phyloP scores from a whole-genome alignment of 2,797 vertebrate genomes.

The Anas bahamensis region DNA sequence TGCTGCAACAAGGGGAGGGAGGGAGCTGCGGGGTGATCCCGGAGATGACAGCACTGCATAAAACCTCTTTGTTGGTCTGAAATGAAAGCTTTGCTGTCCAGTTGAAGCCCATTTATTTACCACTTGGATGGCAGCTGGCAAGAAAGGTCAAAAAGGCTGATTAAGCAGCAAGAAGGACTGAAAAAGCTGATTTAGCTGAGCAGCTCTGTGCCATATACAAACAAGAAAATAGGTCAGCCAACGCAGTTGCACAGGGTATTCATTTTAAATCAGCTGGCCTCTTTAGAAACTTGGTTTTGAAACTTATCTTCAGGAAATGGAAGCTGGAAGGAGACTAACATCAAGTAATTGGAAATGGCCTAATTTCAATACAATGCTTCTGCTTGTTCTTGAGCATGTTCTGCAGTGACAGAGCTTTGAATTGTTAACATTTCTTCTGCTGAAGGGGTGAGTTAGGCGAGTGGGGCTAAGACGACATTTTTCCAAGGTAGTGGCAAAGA shows the following conservation, averaged over 20 bases:
- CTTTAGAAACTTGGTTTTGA: background rate
- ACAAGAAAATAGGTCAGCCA: background rate
- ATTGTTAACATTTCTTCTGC: background rate
- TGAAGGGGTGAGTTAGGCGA: background rate
- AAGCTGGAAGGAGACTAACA: background rate
- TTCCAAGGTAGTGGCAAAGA: background rate
- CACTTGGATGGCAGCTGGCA: background rate
- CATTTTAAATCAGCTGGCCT: background rate
- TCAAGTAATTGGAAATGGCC: background rate
- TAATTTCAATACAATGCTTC: background rate
- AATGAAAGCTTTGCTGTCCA: background rate
- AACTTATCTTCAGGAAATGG: background rate
- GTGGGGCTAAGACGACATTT: background rate
- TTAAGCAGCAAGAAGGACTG: background rate
- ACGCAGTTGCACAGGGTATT: background rate
- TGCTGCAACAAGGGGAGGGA: background rate
- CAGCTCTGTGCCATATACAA: background rate
- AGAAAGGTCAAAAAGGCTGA: background rate
- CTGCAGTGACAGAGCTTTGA: background rate
- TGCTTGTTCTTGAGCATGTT: background rate
- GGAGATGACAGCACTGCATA: fast-evolving
- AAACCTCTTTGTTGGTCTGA: background rate
- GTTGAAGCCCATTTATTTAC: background rate
- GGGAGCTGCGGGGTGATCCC: background rate
- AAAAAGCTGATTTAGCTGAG: background rate